Percentiles rank a stretch among this genome's conserved stretches.
phyloP scores from a whole-genome alignment of 2,113 vertebrate species.

The Orientallactaga bullata region DNA sequence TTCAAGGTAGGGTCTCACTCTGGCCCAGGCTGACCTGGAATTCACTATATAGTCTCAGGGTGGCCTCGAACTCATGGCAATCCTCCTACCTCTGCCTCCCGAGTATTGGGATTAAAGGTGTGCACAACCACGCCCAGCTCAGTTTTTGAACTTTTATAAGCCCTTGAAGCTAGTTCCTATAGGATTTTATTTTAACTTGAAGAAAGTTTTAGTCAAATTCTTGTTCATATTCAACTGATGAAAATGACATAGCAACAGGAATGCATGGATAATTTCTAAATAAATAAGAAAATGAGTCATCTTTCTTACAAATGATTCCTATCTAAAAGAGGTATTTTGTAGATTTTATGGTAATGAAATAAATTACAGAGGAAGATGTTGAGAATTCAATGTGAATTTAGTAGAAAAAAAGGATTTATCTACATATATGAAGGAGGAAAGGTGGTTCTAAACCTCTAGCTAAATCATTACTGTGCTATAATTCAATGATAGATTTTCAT shows the following conservation, averaged over 20 bases:
- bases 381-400: constrained; percentile 16
- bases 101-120: too few species aligned
- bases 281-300: constrained; percentile 40
- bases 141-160: constrained; percentile 36
- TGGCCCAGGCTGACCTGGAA: too few species aligned
- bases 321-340: not conserved
- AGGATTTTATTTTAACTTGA: constrained; percentile 7
- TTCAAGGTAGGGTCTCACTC: too few species aligned
- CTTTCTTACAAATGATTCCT: not conserved
- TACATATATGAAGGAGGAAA: not conserved
- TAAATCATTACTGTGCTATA: constrained; percentile 29
- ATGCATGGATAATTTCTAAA: constrained; percentile 40
- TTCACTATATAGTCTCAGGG: too few species aligned
- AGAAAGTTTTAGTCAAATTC: not conserved
- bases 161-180: not conserved
- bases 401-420: constrained; percentile 35
- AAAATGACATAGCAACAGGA: constrained; percentile 33
- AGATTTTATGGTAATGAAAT: constrained; percentile 55
- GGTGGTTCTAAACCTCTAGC: not conserved
- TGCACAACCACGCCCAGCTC: too few species aligned
- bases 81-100: too few species aligned
- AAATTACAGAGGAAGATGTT: not conserved
- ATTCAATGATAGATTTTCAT: constrained; percentile 15
- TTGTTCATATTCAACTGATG: not conserved
- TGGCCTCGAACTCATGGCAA: too few species aligned